A percentile compares a stretch with the other conserved stretches of the same genome.
These are phyloP conservation scores for Acheta domesticus DNA, from an alignment of 2,888 invertebrate species.

Conservation along the genomic window DNA sequence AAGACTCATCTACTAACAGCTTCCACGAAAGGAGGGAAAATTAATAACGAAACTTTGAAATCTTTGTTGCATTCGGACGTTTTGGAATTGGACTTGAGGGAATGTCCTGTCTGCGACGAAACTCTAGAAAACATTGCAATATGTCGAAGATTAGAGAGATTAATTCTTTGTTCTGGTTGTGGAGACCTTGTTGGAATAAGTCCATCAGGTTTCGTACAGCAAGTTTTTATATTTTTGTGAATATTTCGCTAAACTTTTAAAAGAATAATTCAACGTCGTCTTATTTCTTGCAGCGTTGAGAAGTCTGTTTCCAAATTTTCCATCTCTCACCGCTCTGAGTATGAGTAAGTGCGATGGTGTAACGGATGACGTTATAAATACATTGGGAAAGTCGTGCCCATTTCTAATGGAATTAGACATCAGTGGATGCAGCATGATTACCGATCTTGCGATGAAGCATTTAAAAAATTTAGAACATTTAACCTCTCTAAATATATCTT, in stretches of 20 bases:
- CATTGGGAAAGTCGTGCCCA: slow-evolving; percentile 30
- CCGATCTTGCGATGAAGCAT: slow-evolving; percentile 43
- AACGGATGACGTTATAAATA: slow-evolving; percentile 33
- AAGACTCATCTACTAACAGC: slow-evolving; percentile 22
- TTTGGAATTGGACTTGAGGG: slow-evolving; percentile 43
- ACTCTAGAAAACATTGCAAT: slow-evolving; percentile 42
- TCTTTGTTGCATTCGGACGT: slow-evolving; percentile 42
- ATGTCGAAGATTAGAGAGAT: slow-evolving; percentile 42
- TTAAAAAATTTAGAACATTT: slow-evolving; percentile 43
- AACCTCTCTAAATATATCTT: slow-evolving; percentile 44
- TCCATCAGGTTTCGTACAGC: slow-evolving; percentile 11
- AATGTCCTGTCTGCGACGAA: slow-evolving; percentile 43
- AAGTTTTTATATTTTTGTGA: not conserved
- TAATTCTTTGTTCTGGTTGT: slow-evolving; percentile 40
- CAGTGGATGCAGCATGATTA: slow-evolving; percentile 42
- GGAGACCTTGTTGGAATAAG: slow-evolving; percentile 12
- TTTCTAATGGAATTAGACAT: slow-evolving; percentile 31
- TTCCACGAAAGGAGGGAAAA: slow-evolving; percentile 21
- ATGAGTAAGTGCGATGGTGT: slow-evolving; percentile 41
- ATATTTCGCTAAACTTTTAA: no score
- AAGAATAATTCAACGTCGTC: no score
- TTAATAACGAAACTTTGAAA: slow-evolving; percentile 39
- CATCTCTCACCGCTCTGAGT: slow-evolving; percentile 41
- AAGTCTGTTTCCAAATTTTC: slow-evolving; percentile 41
- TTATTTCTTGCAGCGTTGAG: slow-evolving; percentile 42